Evolutionary conservation across 2,888 invertebrate species (phyloP), one percentile per base, ranked within the genome.

Genomic region (Nasonia oneida): DNA sequence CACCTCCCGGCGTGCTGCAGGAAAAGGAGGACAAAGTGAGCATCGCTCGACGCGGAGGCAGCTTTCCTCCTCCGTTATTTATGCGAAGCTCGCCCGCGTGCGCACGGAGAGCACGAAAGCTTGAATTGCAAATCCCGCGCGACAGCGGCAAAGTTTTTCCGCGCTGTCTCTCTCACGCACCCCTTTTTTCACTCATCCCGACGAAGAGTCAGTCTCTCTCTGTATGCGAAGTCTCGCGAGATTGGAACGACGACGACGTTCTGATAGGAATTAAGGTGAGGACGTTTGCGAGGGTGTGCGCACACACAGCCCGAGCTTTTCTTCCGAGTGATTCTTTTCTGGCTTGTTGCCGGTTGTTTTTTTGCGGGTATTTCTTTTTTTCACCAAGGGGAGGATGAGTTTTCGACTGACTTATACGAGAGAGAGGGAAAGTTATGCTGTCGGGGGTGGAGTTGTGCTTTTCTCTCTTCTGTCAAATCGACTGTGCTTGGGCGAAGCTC

Each of bases 81-180:
- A 85, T 85, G 85, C 82, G 78, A 81, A 47, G n/a, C 29, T 61
- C 33, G 42, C 23, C 50, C 29, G 8, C 47, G 67, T 77, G 67
- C 53, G 67, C n/a, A 23, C 53, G 53, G 15, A 42, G 6, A 47
- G 53, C 1, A 15, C 14, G 33, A 47, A 39, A 42, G 78, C 78
- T 85, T 79, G 78, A 79, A 82, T 85, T 81, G 73, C 85, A 82
- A 85, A 79, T 81, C 64, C 71, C 47, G n/a, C 64, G 23, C 57
- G 57, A 61, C 53, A 18, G 37, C 14, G 8, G 6, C 70, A 14
- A 82, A 81, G 42, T 81, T 80, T 83, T 80, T 80, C n/a, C 70
- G 12, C 53, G 4, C 57, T 76, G 42, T 76, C n/a, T 67, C 15
- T 12, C n/a, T 12, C 3, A 1, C 33, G 23, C 29, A 18, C 29